phyloP scores from a whole-genome alignment of 2,113 vertebrate genomes.

The Galeopterus variegatus region DNA sequence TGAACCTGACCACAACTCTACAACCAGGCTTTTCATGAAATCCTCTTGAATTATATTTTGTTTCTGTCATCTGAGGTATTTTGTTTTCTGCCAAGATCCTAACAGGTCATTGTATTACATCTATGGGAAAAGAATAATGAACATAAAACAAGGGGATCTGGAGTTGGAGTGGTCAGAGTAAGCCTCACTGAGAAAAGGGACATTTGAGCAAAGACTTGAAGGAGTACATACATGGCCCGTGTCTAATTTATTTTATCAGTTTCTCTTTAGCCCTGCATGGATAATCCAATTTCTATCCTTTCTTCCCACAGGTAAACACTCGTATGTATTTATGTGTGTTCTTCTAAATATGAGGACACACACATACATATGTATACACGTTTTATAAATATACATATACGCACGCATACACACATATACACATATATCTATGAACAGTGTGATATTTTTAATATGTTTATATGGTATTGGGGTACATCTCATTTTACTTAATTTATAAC shows the following conservation, averaged over 20 bases:
- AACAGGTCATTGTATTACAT: not conserved
- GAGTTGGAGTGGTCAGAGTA: not conserved
- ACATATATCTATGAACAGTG: not conserved
- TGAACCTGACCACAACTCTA: not conserved
- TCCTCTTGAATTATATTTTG: not conserved
- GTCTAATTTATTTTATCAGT: conserved; percentile 3
- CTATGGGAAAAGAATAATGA: not conserved
- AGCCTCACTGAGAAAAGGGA: not conserved
- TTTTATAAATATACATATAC: not conserved
- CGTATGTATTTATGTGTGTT: not conserved
- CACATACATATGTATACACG: not conserved
- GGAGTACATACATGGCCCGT: not conserved
- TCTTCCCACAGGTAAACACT: not conserved
- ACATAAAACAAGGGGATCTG: not conserved
- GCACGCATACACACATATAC: not conserved
- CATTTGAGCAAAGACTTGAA: not conserved
- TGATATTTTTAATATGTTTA: not conserved
- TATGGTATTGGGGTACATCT: not conserved
- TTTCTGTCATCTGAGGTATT: not conserved
- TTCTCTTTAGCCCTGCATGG: not conserved
- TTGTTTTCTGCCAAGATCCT: not conserved
- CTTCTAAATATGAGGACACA: not conserved
- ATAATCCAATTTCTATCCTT: not conserved
- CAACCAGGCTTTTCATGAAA: not conserved
- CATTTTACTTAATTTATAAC: not conserved